Base-by-base conservation (phyloP, 2,888 invertebrate genomes). In the Molanna angustata region DNA sequence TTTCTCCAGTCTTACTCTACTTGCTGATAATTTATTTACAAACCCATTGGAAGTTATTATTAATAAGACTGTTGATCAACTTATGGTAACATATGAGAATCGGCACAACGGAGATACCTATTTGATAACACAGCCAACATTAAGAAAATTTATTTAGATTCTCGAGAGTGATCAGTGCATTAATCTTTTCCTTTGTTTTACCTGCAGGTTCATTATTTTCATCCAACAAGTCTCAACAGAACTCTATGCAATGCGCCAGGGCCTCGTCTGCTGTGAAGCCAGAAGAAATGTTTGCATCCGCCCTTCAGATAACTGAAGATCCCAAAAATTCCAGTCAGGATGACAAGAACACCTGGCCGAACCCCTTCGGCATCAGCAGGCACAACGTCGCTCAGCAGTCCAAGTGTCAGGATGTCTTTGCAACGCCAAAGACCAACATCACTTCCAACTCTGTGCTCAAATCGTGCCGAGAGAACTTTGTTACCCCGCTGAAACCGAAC, bases 341-440 rank as follows among this genome's bases (percentile, higher is more conserved):
- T 17, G 21, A 41, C 2, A 41, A n/a, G 21, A 16, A 32, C 1
- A 50, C 43, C 4, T 37, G 17, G 9, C 14, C 3, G 1, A 50
- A 50, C 14, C 50, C 50, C 6, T 50, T 50, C 18, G 19, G 20
- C 3, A 22, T 6, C 16, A 7, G n/a, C 16, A 47, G 37, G 17
- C 7, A 18, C 11, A 33, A 20, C 31, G 11, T n/a, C 4, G 9
- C 11, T n/a, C 22, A n/a, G n/a, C n/a, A 49, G 17, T 19, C 37
- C 14, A 43, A 40, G 17, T 47, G 37, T 18, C 20, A 21, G 4
- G 43, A 49, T 18, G 31, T 41, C 16, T 52, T 47, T 6, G 49
- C 54, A 14, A 58, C 58, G 6, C 58, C 58, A 2, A 56, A 53
- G 47, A 55, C 52, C 44, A 31, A 14, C 27, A 32, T 55, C 13